Percentiles rank a stretch among this genome's conserved stretches.
phyloP scores from a whole-genome alignment of 2,113 vertebrate species.

The Spea bombifrons region DNA sequence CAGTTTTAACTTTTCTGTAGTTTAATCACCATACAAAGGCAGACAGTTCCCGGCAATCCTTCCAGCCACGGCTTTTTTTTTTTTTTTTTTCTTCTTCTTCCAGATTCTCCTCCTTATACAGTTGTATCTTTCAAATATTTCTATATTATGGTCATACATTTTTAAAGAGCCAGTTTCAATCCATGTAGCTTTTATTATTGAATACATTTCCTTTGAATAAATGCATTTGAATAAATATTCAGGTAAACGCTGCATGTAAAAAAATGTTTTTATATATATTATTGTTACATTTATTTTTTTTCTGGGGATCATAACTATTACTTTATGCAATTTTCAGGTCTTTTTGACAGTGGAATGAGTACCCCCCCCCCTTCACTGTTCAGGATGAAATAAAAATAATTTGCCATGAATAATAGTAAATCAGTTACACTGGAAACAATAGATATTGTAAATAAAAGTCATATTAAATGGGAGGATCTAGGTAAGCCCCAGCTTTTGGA shows the following conservation, averaged over 20 bases:
- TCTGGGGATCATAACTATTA: too few relatives aligned
- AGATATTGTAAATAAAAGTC: too few relatives aligned
- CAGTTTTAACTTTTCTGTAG: constrained; percentile 34
- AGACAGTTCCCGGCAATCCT: constrained; percentile 17
- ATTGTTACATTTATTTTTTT: neutral
- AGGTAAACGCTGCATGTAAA: neutral
- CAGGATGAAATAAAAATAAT: too few relatives aligned
- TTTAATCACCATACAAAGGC: constrained; percentile 34
- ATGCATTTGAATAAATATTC: constrained; percentile 32
- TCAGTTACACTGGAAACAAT: too few relatives aligned
- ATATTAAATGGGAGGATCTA: too few relatives aligned
- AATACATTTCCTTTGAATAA: constrained; percentile 38
- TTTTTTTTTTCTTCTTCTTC: neutral
- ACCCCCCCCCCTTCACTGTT: too few relatives aligned
- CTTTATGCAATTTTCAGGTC: too few relatives aligned
- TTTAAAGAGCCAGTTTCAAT: constrained; percentile 28
- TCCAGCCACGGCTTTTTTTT: neutral
- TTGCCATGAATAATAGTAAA: too few relatives aligned
- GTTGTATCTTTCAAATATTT: constrained; percentile 39
- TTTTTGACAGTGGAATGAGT: too few relatives aligned
- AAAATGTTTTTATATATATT: neutral
- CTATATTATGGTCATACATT: constrained; percentile 37
- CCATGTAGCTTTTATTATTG: constrained; percentile 31
- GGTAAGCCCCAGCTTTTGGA: too few relatives aligned
- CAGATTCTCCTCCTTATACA: constrained; percentile 9